These are phyloP conservation scores for Leuciscus idus DNA, from an alignment of 2,113 vertebrate genomes.

Conservation along the genomic window DNA sequence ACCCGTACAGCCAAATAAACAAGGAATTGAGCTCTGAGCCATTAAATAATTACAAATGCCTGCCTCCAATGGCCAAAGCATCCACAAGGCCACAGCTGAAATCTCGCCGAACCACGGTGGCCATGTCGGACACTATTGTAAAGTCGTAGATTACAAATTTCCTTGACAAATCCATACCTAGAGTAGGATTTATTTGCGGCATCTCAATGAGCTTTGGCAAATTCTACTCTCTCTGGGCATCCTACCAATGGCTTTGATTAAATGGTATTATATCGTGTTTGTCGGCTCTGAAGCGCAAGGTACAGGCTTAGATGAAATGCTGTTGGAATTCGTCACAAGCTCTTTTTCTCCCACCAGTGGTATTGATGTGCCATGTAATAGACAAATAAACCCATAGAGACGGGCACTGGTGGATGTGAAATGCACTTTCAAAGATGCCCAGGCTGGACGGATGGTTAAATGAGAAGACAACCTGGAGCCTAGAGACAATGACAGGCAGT, in stretches of 20 bases:
- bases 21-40: conserved; percentile 63
- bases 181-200: not conserved
- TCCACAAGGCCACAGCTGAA: not conserved
- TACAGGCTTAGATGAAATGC: conserved; percentile 45
- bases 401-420: not conserved
- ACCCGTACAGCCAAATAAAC: conserved; percentile 67
- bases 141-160: conserved; percentile 42
- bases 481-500: not conserved
- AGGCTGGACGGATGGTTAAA: not conserved
- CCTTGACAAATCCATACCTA: conserved; percentile 9
- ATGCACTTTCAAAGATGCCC: not conserved
- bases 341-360: conserved; percentile 13
- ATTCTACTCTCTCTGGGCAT: conserved; percentile 11
- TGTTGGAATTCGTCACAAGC: conserved; percentile 31
- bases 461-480: conserved; percentile 13
- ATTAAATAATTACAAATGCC: conserved; percentile 64
- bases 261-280: conserved; percentile 38
- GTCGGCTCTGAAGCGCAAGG: not conserved
- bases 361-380: conserved; percentile 40
- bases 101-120: not conserved
- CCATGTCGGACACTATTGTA: not conserved
- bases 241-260: conserved; percentile 42
- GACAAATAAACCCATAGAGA: conserved; percentile 32
- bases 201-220: conserved; percentile 29
- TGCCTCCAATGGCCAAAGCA: not conserved